These are phyloP conservation scores for Poecilobothrus nobilitatus DNA, from an alignment of 2,888 invertebrate genomes.

Conservation along the genomic window DNA sequence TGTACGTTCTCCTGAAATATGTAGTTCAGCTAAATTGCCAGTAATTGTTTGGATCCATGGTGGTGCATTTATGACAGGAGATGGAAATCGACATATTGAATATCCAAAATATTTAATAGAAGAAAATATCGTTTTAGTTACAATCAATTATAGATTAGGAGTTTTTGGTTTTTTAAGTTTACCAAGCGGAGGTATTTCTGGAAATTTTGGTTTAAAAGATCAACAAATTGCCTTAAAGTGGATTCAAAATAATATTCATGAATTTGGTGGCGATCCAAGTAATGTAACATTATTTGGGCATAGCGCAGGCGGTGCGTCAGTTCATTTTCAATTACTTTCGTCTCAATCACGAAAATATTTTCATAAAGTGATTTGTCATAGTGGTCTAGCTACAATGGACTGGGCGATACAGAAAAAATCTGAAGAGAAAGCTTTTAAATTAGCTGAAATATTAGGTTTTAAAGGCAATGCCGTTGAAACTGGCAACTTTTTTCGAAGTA, in stretches of 20 bases:
- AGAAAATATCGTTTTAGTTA: constrained; percentile 28
- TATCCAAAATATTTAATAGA: constrained; percentile 27
- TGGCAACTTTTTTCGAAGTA: constrained; percentile 21
- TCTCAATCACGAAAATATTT: constrained; percentile 25
- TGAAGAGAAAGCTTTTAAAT: constrained; percentile 19
- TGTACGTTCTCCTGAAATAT: constrained; percentile 34
- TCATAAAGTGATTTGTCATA: constrained; percentile 27
- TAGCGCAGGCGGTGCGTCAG: constrained; percentile 26
- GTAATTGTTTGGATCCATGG: constrained; percentile 44
- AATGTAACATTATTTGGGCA: constrained; percentile 28
- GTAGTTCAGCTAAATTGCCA: constrained; percentile 26
- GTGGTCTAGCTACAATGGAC: constrained; percentile 23
- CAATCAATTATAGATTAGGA: constrained; percentile 28
- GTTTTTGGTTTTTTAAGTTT: constrained; percentile 27
- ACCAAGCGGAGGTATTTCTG: constrained; percentile 25
- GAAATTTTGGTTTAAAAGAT: constrained; percentile 29
- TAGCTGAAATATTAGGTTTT: constrained; percentile 25
- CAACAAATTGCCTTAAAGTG: constrained; percentile 41
- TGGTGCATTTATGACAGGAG: constrained; percentile 37
- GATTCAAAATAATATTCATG: constrained; percentile 38
- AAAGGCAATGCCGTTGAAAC: constrained; percentile 22
- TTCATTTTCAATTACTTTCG: constrained; percentile 25
- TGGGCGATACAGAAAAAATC: constrained; percentile 22
- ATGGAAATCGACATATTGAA: constrained; percentile 32
- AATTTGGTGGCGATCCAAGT: constrained; percentile 40